Percentiles rank a stretch among this genome's conserved stretches.
Conservation (phyloP, 2,113 vertebrate species). For the Rhinichthys klamathensis region DNA sequence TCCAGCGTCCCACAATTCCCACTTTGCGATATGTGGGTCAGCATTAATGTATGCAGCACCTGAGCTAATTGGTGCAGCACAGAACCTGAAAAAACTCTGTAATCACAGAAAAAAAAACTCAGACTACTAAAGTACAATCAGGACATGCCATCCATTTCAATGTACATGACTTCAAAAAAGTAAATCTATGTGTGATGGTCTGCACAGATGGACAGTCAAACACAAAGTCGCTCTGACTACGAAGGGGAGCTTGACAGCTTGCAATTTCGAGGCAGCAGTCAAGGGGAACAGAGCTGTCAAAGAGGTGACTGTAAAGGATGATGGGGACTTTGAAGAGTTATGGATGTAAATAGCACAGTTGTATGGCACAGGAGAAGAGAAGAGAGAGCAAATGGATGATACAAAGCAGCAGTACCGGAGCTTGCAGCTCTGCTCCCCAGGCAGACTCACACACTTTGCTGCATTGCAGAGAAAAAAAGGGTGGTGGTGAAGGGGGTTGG, state of each 20-base stretch:
- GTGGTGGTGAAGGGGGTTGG: conserved; percentile 24
- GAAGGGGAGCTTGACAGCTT: conserved; percentile 15
- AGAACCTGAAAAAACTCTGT: background rate
- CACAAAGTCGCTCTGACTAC: conserved; percentile 25
- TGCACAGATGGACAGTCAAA: conserved; percentile 37
- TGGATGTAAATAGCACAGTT: conserved; percentile 40
- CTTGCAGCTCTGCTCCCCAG: conserved; percentile 52
- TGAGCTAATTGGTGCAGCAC: conserved; percentile 36
- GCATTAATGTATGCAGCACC: conserved; percentile 50
- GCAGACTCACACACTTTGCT: conserved; percentile 58
- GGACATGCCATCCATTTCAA: conserved; percentile 19
- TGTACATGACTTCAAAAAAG: conserved; percentile 6
- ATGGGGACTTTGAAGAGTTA: conserved; percentile 45
- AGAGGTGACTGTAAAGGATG: conserved; percentile 45
- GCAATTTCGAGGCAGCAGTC: conserved; percentile 3
- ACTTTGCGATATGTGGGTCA: conserved; percentile 56
- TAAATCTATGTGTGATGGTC: background rate
- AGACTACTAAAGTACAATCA: conserved; percentile 9
- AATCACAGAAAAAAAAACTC: background rate
- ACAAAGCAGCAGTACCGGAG: conserved; percentile 26
- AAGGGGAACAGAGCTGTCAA: conserved; percentile 18
- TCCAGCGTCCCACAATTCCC: conserved; percentile 27
- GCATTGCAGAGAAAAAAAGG: conserved; percentile 63
- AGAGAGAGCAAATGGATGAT: conserved; percentile 19
- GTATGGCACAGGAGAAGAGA: conserved; percentile 12